These are phyloP conservation scores for Streptopelia turtur DNA, from an alignment of 2,797 vertebrate species.

Conservation along the genomic window DNA sequence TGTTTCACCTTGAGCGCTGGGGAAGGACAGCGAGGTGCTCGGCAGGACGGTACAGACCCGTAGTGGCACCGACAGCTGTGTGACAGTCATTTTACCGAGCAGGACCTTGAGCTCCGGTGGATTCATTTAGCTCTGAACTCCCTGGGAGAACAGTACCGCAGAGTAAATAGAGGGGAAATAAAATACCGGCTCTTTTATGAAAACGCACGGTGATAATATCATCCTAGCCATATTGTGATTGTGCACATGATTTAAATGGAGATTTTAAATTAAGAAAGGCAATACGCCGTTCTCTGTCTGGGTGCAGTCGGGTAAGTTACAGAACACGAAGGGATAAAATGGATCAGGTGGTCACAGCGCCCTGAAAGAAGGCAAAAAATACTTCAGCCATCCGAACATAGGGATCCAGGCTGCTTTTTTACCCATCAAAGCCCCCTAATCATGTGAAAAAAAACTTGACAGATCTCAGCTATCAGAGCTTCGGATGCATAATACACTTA, in stretches of 20 bases:
- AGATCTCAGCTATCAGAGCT: neutral
- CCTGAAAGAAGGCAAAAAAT: neutral
- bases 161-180: conserved; percentile 70
- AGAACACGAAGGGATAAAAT: neutral
- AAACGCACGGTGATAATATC: conserved; percentile 58
- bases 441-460: neutral
- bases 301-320: conserved; percentile 37
- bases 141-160: neutral
- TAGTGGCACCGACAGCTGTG: neutral
- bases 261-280: conserved; percentile 65
- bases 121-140: conserved; percentile 56
- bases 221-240: conserved; percentile 9
- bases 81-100: conserved; percentile 37
- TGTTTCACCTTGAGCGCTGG: conserved; percentile 82
- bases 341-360: neutral
- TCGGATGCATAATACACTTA: neutral
- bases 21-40: conserved; percentile 69
- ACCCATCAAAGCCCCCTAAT: neutral
- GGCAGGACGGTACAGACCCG: conserved; percentile 19
- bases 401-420: neutral
- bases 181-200: conserved; percentile 60
- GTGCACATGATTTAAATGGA: conserved; percentile 37
- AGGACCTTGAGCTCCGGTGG: conserved; percentile 47
- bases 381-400: neutral
- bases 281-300: neutral